These are phyloP conservation scores for Rhadina sibilatrix DNA, from an alignment of 2,113 vertebrate genomes.

Conservation along the genomic window DNA sequence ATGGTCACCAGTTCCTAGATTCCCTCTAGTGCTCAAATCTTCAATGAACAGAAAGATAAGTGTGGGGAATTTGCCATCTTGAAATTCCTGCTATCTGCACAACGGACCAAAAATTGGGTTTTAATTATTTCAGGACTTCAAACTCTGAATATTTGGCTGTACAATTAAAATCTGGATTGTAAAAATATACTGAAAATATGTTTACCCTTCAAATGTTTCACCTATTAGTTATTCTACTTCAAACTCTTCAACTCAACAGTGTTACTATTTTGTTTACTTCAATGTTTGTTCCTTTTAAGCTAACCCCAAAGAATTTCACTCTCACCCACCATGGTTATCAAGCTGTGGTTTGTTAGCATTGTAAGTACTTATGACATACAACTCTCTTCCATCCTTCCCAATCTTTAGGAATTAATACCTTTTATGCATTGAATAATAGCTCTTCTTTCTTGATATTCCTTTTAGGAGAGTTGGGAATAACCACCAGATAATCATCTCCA, in stretches of 20 bases:
- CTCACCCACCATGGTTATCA: background rate
- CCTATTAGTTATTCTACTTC: background rate
- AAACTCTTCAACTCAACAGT: background rate
- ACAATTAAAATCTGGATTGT: background rate
- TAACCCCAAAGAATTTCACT: slow-evolving; percentile 28
- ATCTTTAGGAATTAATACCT: background rate
- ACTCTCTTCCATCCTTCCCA: background rate
- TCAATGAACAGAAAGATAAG: background rate
- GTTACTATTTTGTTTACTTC: background rate
- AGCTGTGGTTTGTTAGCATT: background rate
- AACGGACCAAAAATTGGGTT: background rate
- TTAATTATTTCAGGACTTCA: background rate
- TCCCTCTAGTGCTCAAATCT: background rate
- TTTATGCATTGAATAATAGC: background rate
- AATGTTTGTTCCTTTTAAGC: background rate
- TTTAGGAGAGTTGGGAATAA: background rate
- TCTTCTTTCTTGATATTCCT: background rate
- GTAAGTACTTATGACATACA: background rate
- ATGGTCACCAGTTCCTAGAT: background rate
- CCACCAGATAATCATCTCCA: background rate
- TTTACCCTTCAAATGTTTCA: background rate
- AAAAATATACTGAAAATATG: background rate
- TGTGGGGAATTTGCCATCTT: background rate
- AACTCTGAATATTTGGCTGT: background rate
- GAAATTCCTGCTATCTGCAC: background rate